Conservation (phyloP, 2,888 invertebrate genomes). For the Odontomyia ornata region DNA sequence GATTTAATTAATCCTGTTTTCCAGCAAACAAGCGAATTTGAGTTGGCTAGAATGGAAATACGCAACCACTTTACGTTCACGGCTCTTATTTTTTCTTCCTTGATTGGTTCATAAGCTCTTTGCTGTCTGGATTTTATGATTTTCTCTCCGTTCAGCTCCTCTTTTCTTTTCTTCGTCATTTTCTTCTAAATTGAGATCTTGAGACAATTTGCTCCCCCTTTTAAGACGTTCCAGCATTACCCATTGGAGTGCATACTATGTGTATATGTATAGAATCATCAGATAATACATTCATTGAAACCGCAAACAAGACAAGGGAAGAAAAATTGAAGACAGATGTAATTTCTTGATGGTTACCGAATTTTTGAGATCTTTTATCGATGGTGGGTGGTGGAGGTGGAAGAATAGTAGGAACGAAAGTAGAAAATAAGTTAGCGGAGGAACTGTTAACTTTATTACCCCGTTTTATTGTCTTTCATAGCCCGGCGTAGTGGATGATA, state of each 20-base stretch:
- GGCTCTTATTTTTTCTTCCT: neutral
- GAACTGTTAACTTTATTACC: slow-evolving; percentile 1
- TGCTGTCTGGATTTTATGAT: slow-evolving; percentile 7
- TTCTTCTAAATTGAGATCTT: neutral
- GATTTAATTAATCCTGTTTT: slow-evolving; percentile 34
- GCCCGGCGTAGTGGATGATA: neutral
- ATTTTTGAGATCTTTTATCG: neutral
- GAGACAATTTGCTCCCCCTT: neutral
- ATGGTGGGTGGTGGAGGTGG: no score
- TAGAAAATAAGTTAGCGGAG: neutral
- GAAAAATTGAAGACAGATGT: neutral
- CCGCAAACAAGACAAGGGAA: neutral
- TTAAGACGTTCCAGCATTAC: neutral
- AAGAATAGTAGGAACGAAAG: neutral
- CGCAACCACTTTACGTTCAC: neutral
- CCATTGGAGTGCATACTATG: neutral
- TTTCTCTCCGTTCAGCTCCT: neutral
- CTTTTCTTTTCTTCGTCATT: neutral
- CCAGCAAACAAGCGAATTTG: neutral
- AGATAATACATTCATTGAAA: neutral
- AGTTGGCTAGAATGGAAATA: neutral
- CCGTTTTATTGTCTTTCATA: neutral
- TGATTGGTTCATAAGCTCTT: neutral
- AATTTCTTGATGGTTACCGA: neutral
- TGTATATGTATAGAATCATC: neutral